These are phyloP conservation scores for Melanerpes aurifrons DNA, from an alignment of 2,113 vertebrate genomes.

Conservation along the genomic window DNA sequence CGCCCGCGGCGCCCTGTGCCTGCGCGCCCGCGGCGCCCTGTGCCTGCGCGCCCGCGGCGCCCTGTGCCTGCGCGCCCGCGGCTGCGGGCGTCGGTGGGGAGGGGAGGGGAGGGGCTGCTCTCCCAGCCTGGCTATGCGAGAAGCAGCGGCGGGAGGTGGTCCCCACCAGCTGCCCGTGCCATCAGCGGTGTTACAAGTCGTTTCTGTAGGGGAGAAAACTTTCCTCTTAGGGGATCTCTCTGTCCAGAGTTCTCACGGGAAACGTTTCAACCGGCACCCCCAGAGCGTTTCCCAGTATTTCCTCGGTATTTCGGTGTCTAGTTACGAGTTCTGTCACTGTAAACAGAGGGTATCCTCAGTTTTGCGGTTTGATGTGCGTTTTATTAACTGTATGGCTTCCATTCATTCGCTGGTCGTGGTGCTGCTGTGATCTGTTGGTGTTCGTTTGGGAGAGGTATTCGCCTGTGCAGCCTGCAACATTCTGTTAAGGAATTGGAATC, in stretches of 20 bases:
- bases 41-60: too few species aligned
- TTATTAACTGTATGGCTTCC: neutral
- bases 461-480: neutral
- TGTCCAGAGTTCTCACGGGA: neutral
- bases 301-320: neutral
- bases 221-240: neutral
- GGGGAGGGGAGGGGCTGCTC: too few species aligned
- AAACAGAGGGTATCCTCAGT: neutral
- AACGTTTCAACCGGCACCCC: neutral
- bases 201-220: neutral
- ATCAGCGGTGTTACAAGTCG: neutral
- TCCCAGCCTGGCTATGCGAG: neutral
- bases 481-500: neutral
- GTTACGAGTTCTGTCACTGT: neutral
- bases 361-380: neutral
- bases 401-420: neutral
- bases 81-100: neutral
- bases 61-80: too few species aligned
- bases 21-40: too few species aligned
- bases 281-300: neutral
- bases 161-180: accelerated
- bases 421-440: neutral
- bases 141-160: accelerated
- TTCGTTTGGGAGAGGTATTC: slow-evolving; percentile 19
- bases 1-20: too few species aligned